Conservation (phyloP, 2,888 invertebrate genomes). For the Cantharis rustica region DNA sequence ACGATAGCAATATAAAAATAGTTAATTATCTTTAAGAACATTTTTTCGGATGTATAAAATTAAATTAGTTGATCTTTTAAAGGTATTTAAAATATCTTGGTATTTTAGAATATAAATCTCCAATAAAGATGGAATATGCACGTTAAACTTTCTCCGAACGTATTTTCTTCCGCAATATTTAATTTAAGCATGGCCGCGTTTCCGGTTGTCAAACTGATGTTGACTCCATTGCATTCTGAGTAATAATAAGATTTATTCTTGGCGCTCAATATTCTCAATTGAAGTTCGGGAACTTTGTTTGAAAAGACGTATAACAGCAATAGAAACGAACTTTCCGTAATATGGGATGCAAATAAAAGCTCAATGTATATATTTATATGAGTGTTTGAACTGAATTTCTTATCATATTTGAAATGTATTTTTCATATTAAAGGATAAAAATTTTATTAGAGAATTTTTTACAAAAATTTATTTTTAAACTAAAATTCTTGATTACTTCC, state of each 20-base stretch:
- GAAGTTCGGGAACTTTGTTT: conserved; percentile 40
- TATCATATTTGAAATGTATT: background rate
- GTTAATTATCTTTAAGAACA: background rate
- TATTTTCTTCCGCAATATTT: conserved; percentile 50
- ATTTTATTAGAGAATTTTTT: background rate
- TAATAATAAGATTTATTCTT: conserved; percentile 55
- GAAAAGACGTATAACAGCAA: conserved; percentile 46
- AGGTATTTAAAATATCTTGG: background rate
- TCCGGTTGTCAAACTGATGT: conserved; percentile 52
- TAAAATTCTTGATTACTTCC: background rate
- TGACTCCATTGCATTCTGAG: conserved; percentile 53
- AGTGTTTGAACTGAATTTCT: conserved; percentile 7
- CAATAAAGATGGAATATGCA: background rate
- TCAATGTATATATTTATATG: conserved; percentile 23
- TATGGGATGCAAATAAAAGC: conserved; percentile 27
- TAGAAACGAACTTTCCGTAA: conserved; percentile 34
- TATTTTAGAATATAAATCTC: background rate
- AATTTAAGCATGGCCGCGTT: conserved; percentile 53
- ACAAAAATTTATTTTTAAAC: background rate
- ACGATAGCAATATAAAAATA: background rate
- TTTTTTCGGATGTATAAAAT: background rate
- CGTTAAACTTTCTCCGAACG: conserved; percentile 35
- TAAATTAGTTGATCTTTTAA: background rate
- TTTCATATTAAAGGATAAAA: background rate
- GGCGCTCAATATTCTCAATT: conserved; percentile 52